Conservation (phyloP, 2,888 invertebrate species). For the Drosophila multiciliata region DNA sequence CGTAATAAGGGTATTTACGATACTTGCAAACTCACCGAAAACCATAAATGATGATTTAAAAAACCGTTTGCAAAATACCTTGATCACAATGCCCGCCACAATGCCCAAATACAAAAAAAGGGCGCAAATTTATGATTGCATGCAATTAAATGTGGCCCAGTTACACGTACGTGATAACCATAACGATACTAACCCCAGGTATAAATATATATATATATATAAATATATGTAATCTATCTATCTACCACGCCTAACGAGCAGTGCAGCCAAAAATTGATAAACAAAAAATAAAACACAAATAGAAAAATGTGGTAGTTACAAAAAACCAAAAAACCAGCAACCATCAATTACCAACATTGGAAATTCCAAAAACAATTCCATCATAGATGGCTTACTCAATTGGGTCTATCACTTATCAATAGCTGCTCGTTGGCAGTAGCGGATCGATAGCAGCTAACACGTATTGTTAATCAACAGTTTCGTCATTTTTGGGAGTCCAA, state of each 20-base stretch:
- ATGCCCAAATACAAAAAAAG: conserved; percentile 8
- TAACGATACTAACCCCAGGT: conserved; percentile 3
- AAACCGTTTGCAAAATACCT: conserved; percentile 36
- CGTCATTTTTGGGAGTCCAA: neutral
- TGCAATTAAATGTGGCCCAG: conserved; percentile 50
- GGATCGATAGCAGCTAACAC: conserved; percentile 19
- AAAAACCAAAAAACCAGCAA: conserved; percentile 1
- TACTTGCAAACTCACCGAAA: conserved; percentile 40
- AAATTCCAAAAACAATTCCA: conserved; percentile 8
- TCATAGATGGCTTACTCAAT: neutral
- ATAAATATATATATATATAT: neutral
- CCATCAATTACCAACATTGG: conserved; percentile 31
- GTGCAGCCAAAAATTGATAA: conserved; percentile 31
- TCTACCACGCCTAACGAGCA: conserved; percentile 20
- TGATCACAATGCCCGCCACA: conserved; percentile 17
- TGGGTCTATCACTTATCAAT: conserved; percentile 14
- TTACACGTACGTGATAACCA: conserved; percentile 24
- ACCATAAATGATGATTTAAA: conserved; percentile 68
- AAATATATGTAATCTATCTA: conserved; percentile 7
- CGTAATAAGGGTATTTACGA: conserved; percentile 69
- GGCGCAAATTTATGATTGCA: conserved; percentile 55
- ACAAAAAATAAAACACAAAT: neutral
- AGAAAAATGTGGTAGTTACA: neutral
- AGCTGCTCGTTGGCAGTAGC: conserved; percentile 27
- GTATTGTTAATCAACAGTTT: conserved; percentile 10